Evolutionary conservation across 2,888 invertebrate genomes (phyloP), one percentile per base, ranked within the genome.

Genomic region (Polietes domitor): DNA sequence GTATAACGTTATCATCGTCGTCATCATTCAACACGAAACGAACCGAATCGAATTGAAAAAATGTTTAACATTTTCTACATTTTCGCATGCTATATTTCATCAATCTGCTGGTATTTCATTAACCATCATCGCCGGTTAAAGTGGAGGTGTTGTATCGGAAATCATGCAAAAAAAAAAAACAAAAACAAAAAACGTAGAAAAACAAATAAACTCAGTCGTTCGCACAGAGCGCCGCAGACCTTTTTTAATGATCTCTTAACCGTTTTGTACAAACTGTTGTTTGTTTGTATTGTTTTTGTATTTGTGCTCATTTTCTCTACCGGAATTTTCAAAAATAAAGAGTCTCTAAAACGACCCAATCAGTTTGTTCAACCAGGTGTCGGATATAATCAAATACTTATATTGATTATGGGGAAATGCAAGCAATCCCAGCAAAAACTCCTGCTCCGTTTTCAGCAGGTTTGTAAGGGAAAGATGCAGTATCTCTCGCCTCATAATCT

Each of bases 11-110:
- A 41, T 47, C 43, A 24, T 53, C 47, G 26, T 50, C 6, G 41
- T 65, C 19, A 17, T 55, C 41, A 43, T 17, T 50, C 12, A 21
- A 32, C 24, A 50, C 19, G 19, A 58, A 61, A 53, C 1, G 12
- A 70, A 24, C 21, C 26, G 72, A 83, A n/a, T n/a, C n/a, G n/a
- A n/a, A n/a, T n/a, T n/a, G n/a, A n/a, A n/a, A n/a, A n/a, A 80
- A 86, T 86, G 85, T 76, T 82, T 12, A 82, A 76, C 61, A 47
- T 76, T 73, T 84, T 80, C 41, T 58, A 82, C 77, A 79, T 78
- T 63, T 79, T 84, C 55, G 72, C 79, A 32, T 76, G 50, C 43
- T 79, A 77, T 32, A 74, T 86, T 78, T 80, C 65, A 61, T 80
- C 65, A 37, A 78, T 77, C 70, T 86, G 85, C 80, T 81, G 82